phyloP scores from a whole-genome alignment of 2,797 vertebrate species.

The Anableps anableps region DNA sequence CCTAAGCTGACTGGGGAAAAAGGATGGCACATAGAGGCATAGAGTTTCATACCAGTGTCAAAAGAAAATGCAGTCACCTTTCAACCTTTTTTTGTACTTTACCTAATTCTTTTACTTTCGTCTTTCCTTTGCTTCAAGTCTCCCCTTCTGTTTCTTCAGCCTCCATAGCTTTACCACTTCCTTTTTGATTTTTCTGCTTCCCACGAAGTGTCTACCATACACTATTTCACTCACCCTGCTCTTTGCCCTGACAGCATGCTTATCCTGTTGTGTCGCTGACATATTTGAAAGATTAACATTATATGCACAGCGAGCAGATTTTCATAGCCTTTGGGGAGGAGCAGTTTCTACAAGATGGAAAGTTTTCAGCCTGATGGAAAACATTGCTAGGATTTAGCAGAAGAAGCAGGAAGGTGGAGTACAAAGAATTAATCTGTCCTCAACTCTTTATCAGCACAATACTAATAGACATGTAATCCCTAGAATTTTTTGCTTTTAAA shows the following conservation, averaged over 20 bases:
- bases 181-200: conserved; percentile 1
- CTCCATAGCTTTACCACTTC: neutral
- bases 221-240: conserved; percentile 16
- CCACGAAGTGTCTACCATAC: conserved; percentile 13
- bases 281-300: conserved; percentile 62
- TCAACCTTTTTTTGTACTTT: conserved; percentile 22
- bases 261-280: conserved; percentile 59
- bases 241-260: conserved; percentile 39
- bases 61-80: conserved; percentile 43
- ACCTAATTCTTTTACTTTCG: conserved; percentile 44
- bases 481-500: neutral
- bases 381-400: conserved; percentile 27
- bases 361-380: conserved; percentile 56
- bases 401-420: conserved; percentile 11
- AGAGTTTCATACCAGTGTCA: conserved; percentile 69
- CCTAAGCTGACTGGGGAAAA: conserved; percentile 56
- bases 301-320: conserved; percentile 62
- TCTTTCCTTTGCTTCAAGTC: conserved; percentile 32
- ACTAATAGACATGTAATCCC: neutral
- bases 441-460: conserved; percentile 10
- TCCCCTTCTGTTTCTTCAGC: conserved; percentile 15
- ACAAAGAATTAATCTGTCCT: conserved; percentile 40
- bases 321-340: conserved; percentile 59
- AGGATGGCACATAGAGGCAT: conserved; percentile 48
- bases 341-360: conserved; percentile 59